These are phyloP conservation scores for Etheostoma cragini DNA, from an alignment of 2,113 vertebrate species.

Conservation along the genomic window DNA sequence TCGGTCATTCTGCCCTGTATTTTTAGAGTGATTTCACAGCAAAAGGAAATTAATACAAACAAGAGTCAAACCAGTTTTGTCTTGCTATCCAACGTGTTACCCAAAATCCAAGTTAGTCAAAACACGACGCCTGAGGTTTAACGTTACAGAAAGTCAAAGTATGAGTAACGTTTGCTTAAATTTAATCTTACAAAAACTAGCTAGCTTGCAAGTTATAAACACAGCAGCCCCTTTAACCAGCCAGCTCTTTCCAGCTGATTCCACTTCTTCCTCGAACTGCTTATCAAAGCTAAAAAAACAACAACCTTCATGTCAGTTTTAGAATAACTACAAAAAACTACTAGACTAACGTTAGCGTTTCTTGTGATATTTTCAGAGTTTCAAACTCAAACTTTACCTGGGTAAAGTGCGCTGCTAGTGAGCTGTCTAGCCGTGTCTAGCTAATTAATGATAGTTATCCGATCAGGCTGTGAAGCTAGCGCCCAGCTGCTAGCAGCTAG, in stretches of 20 bases:
- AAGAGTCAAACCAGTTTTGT: not conserved
- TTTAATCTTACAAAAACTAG: not conserved
- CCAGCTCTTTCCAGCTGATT: slow-evolving; percentile 76
- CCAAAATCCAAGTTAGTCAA: not conserved
- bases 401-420: not conserved
- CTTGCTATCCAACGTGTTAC: not conserved
- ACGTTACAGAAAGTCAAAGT: no score
- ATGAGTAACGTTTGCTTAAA: no score
- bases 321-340: not conserved
- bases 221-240: slow-evolving; percentile 10
- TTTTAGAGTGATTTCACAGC: no score
- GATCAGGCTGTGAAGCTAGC: slow-evolving; percentile 35
- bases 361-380: slow-evolving; percentile 1
- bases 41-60: not conserved
- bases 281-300: slow-evolving; percentile 19
- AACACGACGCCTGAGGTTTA: not conserved
- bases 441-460: slow-evolving; percentile 9
- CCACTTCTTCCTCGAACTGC: slow-evolving; percentile 62
- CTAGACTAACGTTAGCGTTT: no score
- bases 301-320: not conserved
- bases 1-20: not conserved
- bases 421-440: not conserved
- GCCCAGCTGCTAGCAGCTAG: slow-evolving; percentile 60
- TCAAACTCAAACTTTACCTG: not conserved
- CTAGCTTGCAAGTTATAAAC: not conserved